Conservation (phyloP, 30 jellyfish, hydroid and myxozoan species). For the Hydractinia symbiolongicarpus region DNA sequence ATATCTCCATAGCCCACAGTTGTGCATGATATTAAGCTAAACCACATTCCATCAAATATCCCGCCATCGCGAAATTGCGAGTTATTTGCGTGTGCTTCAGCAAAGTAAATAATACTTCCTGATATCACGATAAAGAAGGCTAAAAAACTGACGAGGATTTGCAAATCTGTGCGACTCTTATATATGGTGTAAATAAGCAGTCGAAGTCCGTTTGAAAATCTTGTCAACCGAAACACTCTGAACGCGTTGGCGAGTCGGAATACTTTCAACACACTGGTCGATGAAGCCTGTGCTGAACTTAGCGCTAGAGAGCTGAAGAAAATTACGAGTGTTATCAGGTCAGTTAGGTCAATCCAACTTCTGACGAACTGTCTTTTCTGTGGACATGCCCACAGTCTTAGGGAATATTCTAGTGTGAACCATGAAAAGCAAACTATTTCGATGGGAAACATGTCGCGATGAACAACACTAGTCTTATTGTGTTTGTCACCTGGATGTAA, state of each 20-base stretch:
- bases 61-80: conserved; percentile 44
- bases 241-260: conserved; percentile 72
- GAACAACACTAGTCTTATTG: background rate
- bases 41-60: conserved; percentile 70
- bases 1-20: conserved; percentile 87
- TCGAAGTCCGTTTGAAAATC: conserved; percentile 81
- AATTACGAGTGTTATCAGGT: conserved; percentile 39
- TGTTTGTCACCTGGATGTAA: conserved; percentile 18
- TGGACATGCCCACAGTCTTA: conserved; percentile 73
- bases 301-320: conserved; percentile 49
- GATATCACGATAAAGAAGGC: conserved; percentile 53
- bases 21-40: conserved; percentile 75
- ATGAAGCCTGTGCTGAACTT: conserved; percentile 48
- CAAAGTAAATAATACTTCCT: conserved; percentile 62
- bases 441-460: conserved; percentile 51
- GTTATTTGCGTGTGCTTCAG: conserved; percentile 43
- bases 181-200: conserved; percentile 61
- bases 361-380: conserved; percentile 40
- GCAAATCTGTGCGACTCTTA: conserved; percentile 73
- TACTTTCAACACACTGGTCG: conserved; percentile 61
- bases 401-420: conserved; percentile 55
- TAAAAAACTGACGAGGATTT: conserved; percentile 58
- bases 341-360: conserved; percentile 63
- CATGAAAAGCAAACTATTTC: conserved; percentile 63
- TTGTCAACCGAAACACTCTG: conserved; percentile 64